These are phyloP conservation scores for Hyposoter didymator DNA, from an alignment of 2,888 invertebrate species.

Conservation along the genomic window DNA sequence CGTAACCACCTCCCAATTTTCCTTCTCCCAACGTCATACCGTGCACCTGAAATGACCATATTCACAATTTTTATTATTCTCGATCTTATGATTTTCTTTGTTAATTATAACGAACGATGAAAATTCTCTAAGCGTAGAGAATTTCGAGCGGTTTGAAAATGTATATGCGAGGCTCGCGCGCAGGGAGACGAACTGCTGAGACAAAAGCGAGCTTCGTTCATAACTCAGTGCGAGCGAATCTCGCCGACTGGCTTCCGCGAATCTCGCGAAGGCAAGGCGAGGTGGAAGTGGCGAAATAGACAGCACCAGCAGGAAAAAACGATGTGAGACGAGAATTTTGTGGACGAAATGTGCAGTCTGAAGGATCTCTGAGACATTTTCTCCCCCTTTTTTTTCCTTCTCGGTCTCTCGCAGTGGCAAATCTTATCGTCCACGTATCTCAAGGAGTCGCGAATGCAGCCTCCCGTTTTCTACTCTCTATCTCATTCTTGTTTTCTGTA, in stretches of 20 bases:
- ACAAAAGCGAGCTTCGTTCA: conserved; percentile 71
- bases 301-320: conserved; percentile 20
- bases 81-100: not conserved
- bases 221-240: conserved; percentile 80
- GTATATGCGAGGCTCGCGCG: conserved; percentile 25
- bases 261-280: conserved; percentile 64
- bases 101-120: not conserved
- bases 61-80: conserved; percentile 1
- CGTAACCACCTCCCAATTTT: conserved; percentile 88
- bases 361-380: conserved; percentile 43
- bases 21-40: conserved; percentile 86
- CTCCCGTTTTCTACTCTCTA: conserved; percentile 50
- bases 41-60: conserved; percentile 86
- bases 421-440: conserved; percentile 78
- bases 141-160: conserved; percentile 12
- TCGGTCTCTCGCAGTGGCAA: conserved; percentile 53
- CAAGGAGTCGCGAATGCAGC: conserved; percentile 72
- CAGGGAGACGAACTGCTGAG: not conserved
- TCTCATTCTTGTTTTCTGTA: conserved; percentile 14
- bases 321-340: conserved; percentile 8
- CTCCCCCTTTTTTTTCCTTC: conserved; percentile 29
- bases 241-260: conserved; percentile 80
- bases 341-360: conserved; percentile 42
- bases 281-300: conserved; percentile 50
- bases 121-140: not conserved